Percentiles rank a stretch among this genome's conserved stretches.
phyloP scores from a whole-genome alignment of 2,113 vertebrate species.

The Cheirogaleus medius region DNA sequence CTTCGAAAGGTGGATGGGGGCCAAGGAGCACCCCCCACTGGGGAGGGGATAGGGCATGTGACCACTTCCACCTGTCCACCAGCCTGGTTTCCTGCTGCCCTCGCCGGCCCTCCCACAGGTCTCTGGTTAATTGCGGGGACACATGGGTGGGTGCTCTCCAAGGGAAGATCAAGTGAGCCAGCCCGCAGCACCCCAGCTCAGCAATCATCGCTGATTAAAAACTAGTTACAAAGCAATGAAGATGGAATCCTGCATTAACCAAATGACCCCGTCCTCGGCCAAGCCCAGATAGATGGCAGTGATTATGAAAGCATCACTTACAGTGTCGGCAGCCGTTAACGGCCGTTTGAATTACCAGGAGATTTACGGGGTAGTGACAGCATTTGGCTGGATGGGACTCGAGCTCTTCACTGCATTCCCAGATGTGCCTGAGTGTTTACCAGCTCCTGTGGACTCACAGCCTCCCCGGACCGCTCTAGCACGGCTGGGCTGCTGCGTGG shows the following conservation, averaged over 20 bases:
- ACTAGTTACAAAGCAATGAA: slow-evolving; percentile 93
- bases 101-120: slow-evolving; percentile 60
- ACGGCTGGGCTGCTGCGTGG: not conserved
- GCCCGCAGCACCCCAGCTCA: slow-evolving; percentile 84
- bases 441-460: not conserved
- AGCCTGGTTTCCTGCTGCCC: slow-evolving; percentile 55
- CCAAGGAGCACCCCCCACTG: not conserved
- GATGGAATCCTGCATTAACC: slow-evolving; percentile 93
- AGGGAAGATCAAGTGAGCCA: slow-evolving; percentile 80
- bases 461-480: not conserved
- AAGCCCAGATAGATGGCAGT: slow-evolving; percentile 67
- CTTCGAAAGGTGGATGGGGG: not conserved
- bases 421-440: slow-evolving; percentile 35
- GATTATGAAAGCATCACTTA: slow-evolving; percentile 73
- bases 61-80: not conserved
- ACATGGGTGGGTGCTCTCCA: slow-evolving; percentile 86
- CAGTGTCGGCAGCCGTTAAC: slow-evolving; percentile 45
- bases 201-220: slow-evolving; percentile 97
- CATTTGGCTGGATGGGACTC: slow-evolving; percentile 17
- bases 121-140: slow-evolving; percentile 90
- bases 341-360: slow-evolving; percentile 68
- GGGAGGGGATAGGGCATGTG: not conserved
- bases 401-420: slow-evolving; percentile 17
- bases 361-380: slow-evolving; percentile 71
- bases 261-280: slow-evolving; percentile 86